Conservation (phyloP, 1,140 invertebrate species). For the Cotesia vestalis region DNA sequence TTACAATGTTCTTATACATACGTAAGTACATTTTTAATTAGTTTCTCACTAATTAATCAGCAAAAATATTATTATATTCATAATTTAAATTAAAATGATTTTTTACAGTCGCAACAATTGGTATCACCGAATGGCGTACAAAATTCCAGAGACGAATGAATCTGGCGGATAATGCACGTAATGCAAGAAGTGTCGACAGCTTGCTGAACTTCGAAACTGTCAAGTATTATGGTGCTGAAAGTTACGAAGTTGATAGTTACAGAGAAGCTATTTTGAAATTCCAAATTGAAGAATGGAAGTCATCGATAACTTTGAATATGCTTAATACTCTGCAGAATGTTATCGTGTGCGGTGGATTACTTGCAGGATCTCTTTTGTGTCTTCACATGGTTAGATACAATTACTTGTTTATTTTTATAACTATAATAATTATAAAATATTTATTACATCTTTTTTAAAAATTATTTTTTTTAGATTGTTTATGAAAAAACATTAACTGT, state of each 20-base stretch:
- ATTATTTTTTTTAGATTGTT: constrained; percentile 62
- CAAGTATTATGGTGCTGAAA: constrained; percentile 95
- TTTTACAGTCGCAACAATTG: constrained; percentile 80
- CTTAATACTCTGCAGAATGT: constrained; percentile 90
- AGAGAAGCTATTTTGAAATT: constrained; percentile 81
- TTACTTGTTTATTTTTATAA: constrained; percentile 13
- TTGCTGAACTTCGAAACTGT: constrained; percentile 97
- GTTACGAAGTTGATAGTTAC: constrained; percentile 89
- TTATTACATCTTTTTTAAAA: background rate
- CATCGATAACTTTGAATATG: constrained; percentile 84
- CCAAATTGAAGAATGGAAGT: constrained; percentile 90
- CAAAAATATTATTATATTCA: constrained; percentile 64
- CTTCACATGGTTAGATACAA: constrained; percentile 74
- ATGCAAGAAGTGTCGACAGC: constrained; percentile 94
- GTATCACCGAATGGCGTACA: constrained; percentile 94
- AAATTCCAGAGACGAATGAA: constrained; percentile 95
- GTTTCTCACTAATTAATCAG: background rate
- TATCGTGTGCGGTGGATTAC: constrained; percentile 85
- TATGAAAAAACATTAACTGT: constrained; percentile 77
- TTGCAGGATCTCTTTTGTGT: constrained; percentile 88
- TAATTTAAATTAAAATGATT: constrained; percentile 72
- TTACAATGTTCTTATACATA: constrained; percentile 92
- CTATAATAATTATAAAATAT: too few species aligned
- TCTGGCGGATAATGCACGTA: constrained; percentile 88
- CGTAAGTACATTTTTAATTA: constrained; percentile 67